Evolutionary conservation across 2,888 invertebrate species (phyloP).

Genomic region (Ellobium chinense): DNA sequence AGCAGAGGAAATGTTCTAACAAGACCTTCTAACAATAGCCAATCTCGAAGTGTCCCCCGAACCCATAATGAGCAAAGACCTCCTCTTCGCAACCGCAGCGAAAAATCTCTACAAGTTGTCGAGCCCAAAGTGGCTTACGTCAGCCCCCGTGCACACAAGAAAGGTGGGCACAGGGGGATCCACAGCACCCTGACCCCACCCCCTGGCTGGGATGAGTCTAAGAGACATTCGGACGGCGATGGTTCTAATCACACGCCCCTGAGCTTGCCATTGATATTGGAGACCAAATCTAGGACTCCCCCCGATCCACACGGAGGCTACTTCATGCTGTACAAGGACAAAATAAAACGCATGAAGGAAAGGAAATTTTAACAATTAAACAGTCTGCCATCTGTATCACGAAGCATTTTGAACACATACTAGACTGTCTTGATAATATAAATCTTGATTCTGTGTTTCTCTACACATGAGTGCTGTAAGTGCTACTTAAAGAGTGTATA

Average conservation of each 20-base stretch:
- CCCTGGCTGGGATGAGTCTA: background rate
- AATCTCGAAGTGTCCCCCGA: background rate
- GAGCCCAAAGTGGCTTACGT: background rate
- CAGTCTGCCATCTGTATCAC: too few species aligned
- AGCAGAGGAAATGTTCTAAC: background rate
- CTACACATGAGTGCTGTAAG: too few species aligned
- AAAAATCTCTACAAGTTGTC: background rate
- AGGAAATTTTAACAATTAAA: background rate
- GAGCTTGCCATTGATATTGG: slow-evolving; percentile 42
- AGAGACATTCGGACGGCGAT: background rate
- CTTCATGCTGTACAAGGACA: slow-evolving; percentile 51
- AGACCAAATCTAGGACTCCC: slow-evolving; percentile 18
- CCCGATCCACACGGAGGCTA: slow-evolving; percentile 36
- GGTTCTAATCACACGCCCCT: slow-evolving; percentile 17
- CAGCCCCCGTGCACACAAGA: background rate
- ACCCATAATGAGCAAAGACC: background rate
- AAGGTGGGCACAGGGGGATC: background rate
- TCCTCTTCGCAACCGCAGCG: background rate
- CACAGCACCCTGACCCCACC: background rate
- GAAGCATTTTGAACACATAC: too few species aligned
- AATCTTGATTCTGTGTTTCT: too few species aligned
- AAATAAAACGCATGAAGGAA: slow-evolving; percentile 47
- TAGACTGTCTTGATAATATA: too few species aligned
- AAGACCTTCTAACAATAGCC: background rate
- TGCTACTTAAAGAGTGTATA: too few species aligned